Conservation (phyloP, 2,113 vertebrate species). For the Lucifuga dentata region DNA sequence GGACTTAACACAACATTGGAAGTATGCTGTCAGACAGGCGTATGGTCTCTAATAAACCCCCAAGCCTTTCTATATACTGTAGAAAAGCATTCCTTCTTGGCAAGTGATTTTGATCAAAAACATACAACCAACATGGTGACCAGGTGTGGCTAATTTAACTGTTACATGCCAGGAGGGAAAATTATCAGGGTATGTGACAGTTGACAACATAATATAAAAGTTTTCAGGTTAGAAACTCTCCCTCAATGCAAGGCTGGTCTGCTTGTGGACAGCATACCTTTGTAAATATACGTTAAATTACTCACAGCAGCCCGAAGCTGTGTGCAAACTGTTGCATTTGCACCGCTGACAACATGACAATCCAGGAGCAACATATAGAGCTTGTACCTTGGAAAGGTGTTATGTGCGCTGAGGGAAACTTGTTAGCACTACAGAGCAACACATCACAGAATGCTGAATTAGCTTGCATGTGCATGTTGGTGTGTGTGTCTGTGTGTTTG, state of each 20-base stretch:
- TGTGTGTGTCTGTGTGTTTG: slow-evolving; percentile 45
- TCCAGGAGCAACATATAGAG: slow-evolving; percentile 13
- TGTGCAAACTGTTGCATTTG: slow-evolving; percentile 3
- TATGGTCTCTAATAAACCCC: slow-evolving; percentile 74
- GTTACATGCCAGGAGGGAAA: slow-evolving; percentile 65
- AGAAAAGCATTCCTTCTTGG: slow-evolving; percentile 68
- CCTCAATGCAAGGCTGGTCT: not conserved
- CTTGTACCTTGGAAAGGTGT: slow-evolving; percentile 20
- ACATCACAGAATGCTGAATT: slow-evolving; percentile 61
- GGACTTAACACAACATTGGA: slow-evolving; percentile 69
- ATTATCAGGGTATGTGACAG: slow-evolving; percentile 68
- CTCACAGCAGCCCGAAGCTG: too few relatives aligned
- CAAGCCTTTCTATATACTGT: slow-evolving; percentile 57
- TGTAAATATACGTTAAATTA: not conserved
- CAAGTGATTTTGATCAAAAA: slow-evolving; percentile 73
- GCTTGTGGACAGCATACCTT: slow-evolving; percentile 22
- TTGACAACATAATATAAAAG: slow-evolving; percentile 67
- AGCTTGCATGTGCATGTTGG: slow-evolving; percentile 26
- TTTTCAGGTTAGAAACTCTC: slow-evolving; percentile 38
- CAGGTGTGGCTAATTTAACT: slow-evolving; percentile 72
- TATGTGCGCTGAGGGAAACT: slow-evolving; percentile 31
- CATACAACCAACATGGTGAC: slow-evolving; percentile 68
- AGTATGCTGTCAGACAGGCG: slow-evolving; percentile 69
- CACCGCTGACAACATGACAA: slow-evolving; percentile 29
- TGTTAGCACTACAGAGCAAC: slow-evolving; percentile 53